Evolutionary conservation across 2,888 invertebrate genomes (phyloP).

Genomic region (Euclidia mi): DNA sequence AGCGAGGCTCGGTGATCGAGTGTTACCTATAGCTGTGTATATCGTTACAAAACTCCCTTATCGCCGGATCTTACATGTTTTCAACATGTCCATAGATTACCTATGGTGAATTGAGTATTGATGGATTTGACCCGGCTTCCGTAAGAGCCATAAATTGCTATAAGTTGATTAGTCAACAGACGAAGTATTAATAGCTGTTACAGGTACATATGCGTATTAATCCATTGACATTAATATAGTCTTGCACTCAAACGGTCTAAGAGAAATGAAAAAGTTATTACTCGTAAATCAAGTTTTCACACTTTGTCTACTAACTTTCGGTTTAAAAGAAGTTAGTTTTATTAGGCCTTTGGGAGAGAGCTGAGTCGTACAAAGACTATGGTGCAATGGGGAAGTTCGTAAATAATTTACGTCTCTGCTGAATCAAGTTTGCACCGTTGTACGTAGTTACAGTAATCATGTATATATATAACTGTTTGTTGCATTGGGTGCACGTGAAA

Average conservation of each 20-base stretch:
- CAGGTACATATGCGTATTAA: too few relatives aligned
- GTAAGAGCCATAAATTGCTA: too few relatives aligned
- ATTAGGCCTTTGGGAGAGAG: not conserved
- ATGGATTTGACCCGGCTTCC: not conserved
- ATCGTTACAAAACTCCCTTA: conserved; percentile 23
- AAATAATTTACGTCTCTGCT: conserved; percentile 1
- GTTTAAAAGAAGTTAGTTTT: not conserved
- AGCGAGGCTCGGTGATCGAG: conserved; percentile 19
- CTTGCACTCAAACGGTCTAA: not conserved
- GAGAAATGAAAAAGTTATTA: not conserved
- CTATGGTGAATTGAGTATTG: conserved; percentile 9
- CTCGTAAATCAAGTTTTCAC: not conserved
- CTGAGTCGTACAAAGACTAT: conserved; percentile 1
- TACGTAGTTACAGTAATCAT: too few relatives aligned
- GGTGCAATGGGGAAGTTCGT: not conserved
- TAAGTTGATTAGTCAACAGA: too few relatives aligned
- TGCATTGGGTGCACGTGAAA: too few relatives aligned
- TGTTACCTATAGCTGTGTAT: conserved; percentile 14
- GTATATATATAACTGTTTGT: too few relatives aligned
- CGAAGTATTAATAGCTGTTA: too few relatives aligned
- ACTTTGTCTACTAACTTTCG: not conserved
- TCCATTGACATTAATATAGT: too few relatives aligned
- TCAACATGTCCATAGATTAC: conserved; percentile 37
- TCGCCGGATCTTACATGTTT: conserved; percentile 15
- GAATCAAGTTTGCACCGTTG: not conserved